Evolutionary conservation across 2,797 vertebrate species (phyloP), one percentile per base, ranked within the genome.

Genomic region (Emys orbicularis): DNA sequence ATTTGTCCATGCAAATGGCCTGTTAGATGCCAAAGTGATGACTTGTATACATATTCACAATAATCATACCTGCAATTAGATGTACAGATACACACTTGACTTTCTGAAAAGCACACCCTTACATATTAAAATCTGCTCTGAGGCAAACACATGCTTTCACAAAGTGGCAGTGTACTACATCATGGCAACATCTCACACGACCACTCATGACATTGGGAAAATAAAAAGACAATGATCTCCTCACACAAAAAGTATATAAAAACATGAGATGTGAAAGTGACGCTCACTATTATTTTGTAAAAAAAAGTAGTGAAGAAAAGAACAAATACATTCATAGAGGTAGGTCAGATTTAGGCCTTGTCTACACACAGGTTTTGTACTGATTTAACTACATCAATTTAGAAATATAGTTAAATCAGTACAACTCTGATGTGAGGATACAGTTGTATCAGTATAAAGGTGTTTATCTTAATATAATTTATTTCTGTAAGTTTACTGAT

Each of bases 51-150:
- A 86, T 76, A 97, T 29, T 68, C 79, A 81, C 65, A 47, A 44
- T 84, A 96, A 96, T 94, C 86, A 76, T 90, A 97, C 95, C 94
- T 96, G 94, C 65, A 68, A 95, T 77, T 49, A 96, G 90, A 95
- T 68, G 56, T 90, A 84, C 59, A 86, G 88, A 77, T 86, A 93
- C 91, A 95, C 72, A 93, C 21, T 79, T 84, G 61, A 74, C 83
- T 94, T 91, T 77, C 90, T 3, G 80, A 87, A 93, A 90, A 87
- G 10, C 41, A 93, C 23, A 47, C 8, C 47, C 65, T 88, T 53
- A 87, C 44, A 87, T 50, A 47, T 89, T 52, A 84, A 95, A 94
- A 95, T 96, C 44, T 90, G 44, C 81, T 95, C 84, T 47, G 37
- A 79, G 83, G 91, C 68, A 74, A 94, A 29, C 6, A 56, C 2